Conservation (phyloP, 2,888 invertebrate genomes). For the Aplocera efformata region DNA sequence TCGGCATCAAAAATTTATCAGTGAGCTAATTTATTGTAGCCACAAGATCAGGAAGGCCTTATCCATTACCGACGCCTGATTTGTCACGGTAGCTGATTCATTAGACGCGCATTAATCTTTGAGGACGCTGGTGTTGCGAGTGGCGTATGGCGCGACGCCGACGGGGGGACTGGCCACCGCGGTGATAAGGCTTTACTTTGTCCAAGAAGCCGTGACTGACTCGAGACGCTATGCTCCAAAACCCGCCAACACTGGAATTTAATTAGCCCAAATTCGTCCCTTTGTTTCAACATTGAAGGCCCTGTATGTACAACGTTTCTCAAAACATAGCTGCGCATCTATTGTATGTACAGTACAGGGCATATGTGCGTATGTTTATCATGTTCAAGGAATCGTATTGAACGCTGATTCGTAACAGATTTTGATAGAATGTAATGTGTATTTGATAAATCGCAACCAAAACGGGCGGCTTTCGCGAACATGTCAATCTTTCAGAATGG, state of each 20-base stretch:
- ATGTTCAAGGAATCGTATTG: slow-evolving; percentile 8
- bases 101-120: slow-evolving; percentile 69
- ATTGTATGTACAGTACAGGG: slow-evolving; percentile 5
- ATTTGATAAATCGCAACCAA: no score
- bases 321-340: slow-evolving; percentile 44
- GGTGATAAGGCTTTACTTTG: slow-evolving; percentile 67
- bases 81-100: slow-evolving; percentile 74
- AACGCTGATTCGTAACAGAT: neutral
- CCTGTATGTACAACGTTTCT: slow-evolving; percentile 43
- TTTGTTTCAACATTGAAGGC: slow-evolving; percentile 50
- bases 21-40: slow-evolving; percentile 57
- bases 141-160: slow-evolving; percentile 22
- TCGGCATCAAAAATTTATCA: slow-evolving; percentile 46
- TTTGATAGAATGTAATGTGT: no score
- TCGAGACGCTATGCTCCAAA: slow-evolving; percentile 49
- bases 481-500: neutral
- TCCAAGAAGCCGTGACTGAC: slow-evolving; percentile 63
- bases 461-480: no score
- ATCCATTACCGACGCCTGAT: slow-evolving; percentile 68
- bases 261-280: slow-evolving; percentile 71
- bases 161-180: slow-evolving; percentile 40
- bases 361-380: slow-evolving; percentile 11
- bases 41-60: slow-evolving; percentile 59
- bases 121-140: slow-evolving; percentile 39
- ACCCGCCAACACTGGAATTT: slow-evolving; percentile 66